These are phyloP conservation scores for Gobio occitaniae DNA, from an alignment of 2,797 vertebrate genomes.

Conservation along the genomic window DNA sequence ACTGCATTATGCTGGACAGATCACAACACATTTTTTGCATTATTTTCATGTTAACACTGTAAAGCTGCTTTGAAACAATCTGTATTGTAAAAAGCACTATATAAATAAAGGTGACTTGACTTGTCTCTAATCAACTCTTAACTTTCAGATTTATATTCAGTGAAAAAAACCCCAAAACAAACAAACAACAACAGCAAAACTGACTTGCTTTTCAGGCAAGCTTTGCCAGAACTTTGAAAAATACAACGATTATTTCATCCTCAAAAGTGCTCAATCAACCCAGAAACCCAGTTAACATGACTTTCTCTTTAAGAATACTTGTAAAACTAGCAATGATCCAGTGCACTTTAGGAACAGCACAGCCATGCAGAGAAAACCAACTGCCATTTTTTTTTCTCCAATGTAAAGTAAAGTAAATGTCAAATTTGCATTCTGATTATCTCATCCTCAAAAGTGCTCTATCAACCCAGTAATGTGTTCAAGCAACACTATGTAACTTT, in stretches of 20 bases:
- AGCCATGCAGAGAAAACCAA: not conserved
- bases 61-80: too few species aligned
- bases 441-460: too few species aligned
- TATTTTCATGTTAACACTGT: too few species aligned
- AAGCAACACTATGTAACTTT: too few species aligned
- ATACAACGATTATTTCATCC: not conserved
- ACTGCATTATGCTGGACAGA: not conserved
- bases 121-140: not conserved
- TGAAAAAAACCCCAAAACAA: not conserved
- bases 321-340: not conserved
- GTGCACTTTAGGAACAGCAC: not conserved
- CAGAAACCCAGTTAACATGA: not conserved
- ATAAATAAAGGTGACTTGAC: too few species aligned
- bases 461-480: too few species aligned
- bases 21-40: too few species aligned
- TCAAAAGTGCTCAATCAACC: not conserved
- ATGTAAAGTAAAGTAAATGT: too few species aligned
- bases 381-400: not conserved
- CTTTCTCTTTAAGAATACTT: not conserved
- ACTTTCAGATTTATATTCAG: not conserved
- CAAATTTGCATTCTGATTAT: too few species aligned
- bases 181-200: not conserved
- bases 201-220: not conserved
- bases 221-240: not conserved
- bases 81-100: too few species aligned